Evolutionary conservation across 2,797 vertebrate genomes (phyloP), one percentile per base, ranked within the genome.

Genomic region (Scolopax rusticola): DNA sequence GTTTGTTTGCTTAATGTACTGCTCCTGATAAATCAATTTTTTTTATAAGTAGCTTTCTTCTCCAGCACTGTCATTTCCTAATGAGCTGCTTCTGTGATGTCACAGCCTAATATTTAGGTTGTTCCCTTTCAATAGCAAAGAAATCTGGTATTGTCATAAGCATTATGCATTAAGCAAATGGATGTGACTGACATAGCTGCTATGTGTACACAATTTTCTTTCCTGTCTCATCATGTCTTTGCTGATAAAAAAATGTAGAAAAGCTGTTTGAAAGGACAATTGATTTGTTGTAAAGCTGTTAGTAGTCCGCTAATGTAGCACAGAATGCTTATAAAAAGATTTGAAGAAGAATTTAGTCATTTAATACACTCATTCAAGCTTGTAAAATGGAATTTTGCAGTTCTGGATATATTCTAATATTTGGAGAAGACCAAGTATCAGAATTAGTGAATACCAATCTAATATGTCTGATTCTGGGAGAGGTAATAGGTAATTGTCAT

Each of bases 181-280:
- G 33, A 70, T 86, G 40, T 82, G 33, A 63, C 67, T 93, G 68
- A 63, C 69, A 82, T 11, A 90, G 43, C 48, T 67, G 30, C 30
- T 73, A 4, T 50, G 19, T 77, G 28, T 81, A 79, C 27, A 75
- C 51, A 82, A 4, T 86, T 88, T 90, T 73, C 32, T 90, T 86
- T 93, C 80, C 33, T 74, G 70, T 76, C 54, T 93, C 50, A 48
- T 95, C 19, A 14, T 84, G 74, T 56, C 61, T 76, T 95, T 76
- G 27, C 67, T 77, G 85, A 74, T 84, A 88, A 67, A 11, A 11
- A 92, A 93, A 91, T 67, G n/a, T 27, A 51, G 28, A 81, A 91
- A 95, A 81, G 23, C 65, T 60, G 60, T 81, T 54, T 77, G 41
- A 64, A 84, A 84, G 60, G 38, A 73, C 51, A 69, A 21, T 82